Base-by-base conservation (phyloP, 2,888 invertebrate species). In the Lomographa bimaculata region DNA sequence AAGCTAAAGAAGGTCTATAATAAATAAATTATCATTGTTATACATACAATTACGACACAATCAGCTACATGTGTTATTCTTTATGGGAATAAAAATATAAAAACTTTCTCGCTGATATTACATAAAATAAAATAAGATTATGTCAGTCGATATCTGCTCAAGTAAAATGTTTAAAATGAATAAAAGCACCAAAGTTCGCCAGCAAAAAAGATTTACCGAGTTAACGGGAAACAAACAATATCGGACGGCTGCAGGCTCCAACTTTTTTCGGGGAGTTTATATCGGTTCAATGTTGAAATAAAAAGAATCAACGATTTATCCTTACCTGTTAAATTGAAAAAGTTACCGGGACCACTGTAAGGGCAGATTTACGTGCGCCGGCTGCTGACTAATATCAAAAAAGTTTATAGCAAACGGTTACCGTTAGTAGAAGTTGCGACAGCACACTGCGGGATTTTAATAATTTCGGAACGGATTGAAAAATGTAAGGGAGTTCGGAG, bases 321-420 rank as follows among this genome's bases (percentile, higher is more conserved):
- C 84, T 80, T 83, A 86, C 85, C 85, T 85, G 86, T 89, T 86
- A 86, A 89, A 89, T 89, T 87, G 87, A 89, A 89, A 89, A 89
- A 89, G 87, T 87, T 89, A 65, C 78, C 57, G 73, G 75, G 78
- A 83, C 84, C 76, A 84, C 72, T 79, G 79, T 78, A 71, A 80
- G 81, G 82, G 79, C 77, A 85, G 82, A 84, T 85, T 84, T 85
- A 84, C 83, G 84, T 82, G 81, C 79, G 78, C 57, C 78, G 77
- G 79, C 70, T 80, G 84, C 79, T 80, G 79, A 80, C 73, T 79
- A 83, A 86, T 85, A 86, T 85, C 81, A 85, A 84, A 86, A 85
- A 85, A 86, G 79, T 85, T 85, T 84, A 80, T 76, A 74, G 71
- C 67, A 57, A 79, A 77, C 75, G 72, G 65, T 71, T 68, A 71